These are phyloP conservation scores for Heptranchias perlo DNA, from an alignment of 2,113 vertebrate genomes.

Conservation along the genomic window DNA sequence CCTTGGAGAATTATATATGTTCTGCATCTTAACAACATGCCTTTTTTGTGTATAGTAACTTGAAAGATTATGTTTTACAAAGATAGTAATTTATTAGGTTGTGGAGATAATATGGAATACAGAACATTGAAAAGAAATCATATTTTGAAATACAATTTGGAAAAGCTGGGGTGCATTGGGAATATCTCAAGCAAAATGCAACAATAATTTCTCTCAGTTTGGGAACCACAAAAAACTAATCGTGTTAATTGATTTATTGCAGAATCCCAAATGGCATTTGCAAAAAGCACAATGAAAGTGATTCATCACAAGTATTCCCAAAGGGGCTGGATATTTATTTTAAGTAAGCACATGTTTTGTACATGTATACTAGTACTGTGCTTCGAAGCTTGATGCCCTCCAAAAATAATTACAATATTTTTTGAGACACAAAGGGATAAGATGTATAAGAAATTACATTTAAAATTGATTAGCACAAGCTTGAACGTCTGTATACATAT, in stretches of 20 bases:
- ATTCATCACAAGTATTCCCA: background rate
- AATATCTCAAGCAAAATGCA: background rate
- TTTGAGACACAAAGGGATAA: background rate
- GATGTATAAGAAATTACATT: background rate
- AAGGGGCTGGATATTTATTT: background rate
- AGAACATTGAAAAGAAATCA: constrained; percentile 10
- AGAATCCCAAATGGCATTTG: background rate
- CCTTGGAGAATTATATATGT: background rate
- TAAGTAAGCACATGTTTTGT: constrained; percentile 1
- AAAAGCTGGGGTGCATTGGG: background rate
- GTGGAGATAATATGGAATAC: background rate
- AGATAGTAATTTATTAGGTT: background rate
- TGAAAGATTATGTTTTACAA: background rate
- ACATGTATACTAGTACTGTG: background rate
- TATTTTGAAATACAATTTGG: background rate
- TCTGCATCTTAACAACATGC: constrained; percentile 11
- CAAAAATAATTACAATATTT: constrained; percentile 22
- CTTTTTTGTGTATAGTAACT: background rate
- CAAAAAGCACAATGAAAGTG: background rate
- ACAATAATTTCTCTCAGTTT: background rate
- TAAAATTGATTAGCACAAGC: background rate
- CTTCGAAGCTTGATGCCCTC: background rate
- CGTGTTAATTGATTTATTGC: background rate
- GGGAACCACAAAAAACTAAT: background rate
- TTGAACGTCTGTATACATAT: background rate